phyloP scores from a whole-genome alignment of 2,113 vertebrate genomes.

The Prionailurus viverrinus region DNA sequence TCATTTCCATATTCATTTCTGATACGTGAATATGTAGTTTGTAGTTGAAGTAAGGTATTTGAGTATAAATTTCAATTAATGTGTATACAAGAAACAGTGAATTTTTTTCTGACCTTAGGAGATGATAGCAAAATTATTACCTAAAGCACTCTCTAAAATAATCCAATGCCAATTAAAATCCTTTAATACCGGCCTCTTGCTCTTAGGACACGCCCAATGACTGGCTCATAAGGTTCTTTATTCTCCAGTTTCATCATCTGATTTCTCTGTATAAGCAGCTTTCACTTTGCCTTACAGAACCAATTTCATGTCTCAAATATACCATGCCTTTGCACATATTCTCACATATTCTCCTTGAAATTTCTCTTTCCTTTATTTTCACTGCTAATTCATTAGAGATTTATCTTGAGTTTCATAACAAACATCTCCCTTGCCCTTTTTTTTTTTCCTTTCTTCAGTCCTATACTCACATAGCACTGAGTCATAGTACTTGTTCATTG shows the following conservation, averaged over 20 bases:
- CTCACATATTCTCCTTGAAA: background rate
- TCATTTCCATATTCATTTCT: background rate
- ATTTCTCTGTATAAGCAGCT: background rate
- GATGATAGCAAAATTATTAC: conserved; percentile 21
- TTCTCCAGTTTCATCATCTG: background rate
- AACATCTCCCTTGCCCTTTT: background rate
- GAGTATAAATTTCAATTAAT: background rate
- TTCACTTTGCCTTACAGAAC: background rate
- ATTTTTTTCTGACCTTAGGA: background rate
- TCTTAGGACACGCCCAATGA: background rate
- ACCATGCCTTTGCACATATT: background rate
- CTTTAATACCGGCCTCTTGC: background rate
- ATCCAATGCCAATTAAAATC: background rate
- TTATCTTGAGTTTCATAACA: background rate
- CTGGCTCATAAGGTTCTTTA: background rate
- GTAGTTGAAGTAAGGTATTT: background rate
- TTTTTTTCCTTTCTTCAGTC: background rate
- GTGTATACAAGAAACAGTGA: background rate
- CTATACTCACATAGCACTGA: background rate
- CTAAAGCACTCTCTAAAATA: background rate
- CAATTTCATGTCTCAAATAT: background rate
- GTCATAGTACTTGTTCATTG: background rate
- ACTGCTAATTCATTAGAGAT: background rate
- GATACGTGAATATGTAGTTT: background rate
- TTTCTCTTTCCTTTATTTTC: background rate